Evolutionary conservation across 2,797 vertebrate genomes (phyloP).

Genomic region (Parotocinclus haroldoi): DNA sequence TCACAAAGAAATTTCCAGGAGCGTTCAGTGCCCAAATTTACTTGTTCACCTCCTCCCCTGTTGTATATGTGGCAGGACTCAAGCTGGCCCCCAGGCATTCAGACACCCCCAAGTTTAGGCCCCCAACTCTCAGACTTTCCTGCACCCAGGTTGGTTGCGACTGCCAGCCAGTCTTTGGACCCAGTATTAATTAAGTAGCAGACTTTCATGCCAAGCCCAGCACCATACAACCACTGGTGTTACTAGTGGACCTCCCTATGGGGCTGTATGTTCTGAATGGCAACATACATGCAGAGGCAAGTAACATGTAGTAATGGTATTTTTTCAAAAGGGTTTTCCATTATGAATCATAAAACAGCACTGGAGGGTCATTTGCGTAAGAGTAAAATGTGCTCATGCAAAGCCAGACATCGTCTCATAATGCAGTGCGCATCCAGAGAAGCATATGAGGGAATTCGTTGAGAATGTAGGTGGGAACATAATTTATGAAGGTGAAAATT

Average conservation of each 20-base stretch:
- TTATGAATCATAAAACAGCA: conserved; percentile 3
- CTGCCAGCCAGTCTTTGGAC: conserved; percentile 28
- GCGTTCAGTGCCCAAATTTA: conserved; percentile 51
- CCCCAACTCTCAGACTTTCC: conserved; percentile 38
- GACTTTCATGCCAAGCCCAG: conserved; percentile 21
- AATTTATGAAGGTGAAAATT: too few relatives aligned
- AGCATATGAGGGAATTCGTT: neutral
- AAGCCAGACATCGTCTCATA: neutral
- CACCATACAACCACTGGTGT: conserved; percentile 25
- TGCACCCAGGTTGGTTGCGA: conserved; percentile 21
- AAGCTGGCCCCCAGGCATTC: conserved; percentile 45
- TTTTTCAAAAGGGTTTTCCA: neutral
- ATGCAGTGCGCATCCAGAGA: neutral
- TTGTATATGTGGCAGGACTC: conserved; percentile 52
- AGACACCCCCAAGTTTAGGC: conserved; percentile 43
- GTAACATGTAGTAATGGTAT: neutral
- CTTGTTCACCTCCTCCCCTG: conserved; percentile 65
- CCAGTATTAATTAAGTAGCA: conserved; percentile 37
- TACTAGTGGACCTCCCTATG: conserved; percentile 37
- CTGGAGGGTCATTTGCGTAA: neutral
- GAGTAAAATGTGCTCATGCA: neutral
- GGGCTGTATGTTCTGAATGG: conserved; percentile 11
- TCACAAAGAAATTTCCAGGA: conserved; percentile 59
- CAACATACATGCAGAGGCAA: neutral
- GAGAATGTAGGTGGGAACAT: too few relatives aligned